A percentile compares a stretch with the other conserved stretches of the same genome.
These are phyloP conservation scores for Pristionchus arcanus DNA, from an alignment of 2,888 invertebrate species.

Conservation along the genomic window DNA sequence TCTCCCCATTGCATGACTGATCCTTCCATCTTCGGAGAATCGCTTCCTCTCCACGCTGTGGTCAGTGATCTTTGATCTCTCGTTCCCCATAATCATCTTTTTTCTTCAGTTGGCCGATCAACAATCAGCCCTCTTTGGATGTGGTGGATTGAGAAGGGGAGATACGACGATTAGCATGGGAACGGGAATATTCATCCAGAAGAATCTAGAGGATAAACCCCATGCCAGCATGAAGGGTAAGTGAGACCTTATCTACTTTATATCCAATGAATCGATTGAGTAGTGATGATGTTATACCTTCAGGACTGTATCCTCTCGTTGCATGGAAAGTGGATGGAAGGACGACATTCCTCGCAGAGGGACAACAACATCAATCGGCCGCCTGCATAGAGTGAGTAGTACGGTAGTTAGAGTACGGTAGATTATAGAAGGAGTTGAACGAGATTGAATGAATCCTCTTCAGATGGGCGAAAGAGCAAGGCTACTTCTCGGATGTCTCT, in stretches of 20 bases:
- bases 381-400: conserved; percentile 82
- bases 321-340: conserved; percentile 87
- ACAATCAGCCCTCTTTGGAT: conserved; percentile 91
- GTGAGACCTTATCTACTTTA: not conserved
- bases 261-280: not conserved
- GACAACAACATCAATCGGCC: conserved; percentile 91
- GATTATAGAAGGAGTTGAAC: not conserved
- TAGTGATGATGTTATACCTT: conserved; percentile 36
- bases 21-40: conserved; percentile 86
- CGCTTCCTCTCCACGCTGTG: conserved; percentile 88
- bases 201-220: conserved; percentile 88
- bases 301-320: conserved; percentile 91
- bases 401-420: not conserved
- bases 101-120: conserved; percentile 86
- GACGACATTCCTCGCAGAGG: conserved; percentile 87
- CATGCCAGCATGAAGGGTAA: conserved; percentile 88
- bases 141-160: conserved; percentile 87
- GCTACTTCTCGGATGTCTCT: conserved; percentile 66
- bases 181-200: conserved; percentile 92
- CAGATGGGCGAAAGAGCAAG: conserved; percentile 56
- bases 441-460: not conserved
- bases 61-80: conserved; percentile 82
- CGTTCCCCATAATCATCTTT: not conserved
- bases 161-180: conserved; percentile 92
- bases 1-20: conserved; percentile 84